Conservation (phyloP, 1,140 invertebrate genomes). For the Ooceraea biroi region DNA sequence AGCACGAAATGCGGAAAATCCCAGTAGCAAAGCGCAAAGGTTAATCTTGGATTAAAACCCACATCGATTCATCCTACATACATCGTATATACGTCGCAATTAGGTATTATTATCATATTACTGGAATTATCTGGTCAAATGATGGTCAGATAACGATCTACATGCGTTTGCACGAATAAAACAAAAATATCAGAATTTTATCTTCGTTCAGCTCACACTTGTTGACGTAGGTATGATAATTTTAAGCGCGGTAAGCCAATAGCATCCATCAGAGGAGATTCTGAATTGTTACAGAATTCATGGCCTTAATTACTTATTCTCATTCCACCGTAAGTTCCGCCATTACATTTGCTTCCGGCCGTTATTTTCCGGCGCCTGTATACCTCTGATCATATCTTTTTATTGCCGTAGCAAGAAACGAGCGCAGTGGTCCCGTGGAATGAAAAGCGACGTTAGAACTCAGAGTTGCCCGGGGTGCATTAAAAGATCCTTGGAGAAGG, state of each 20-base stretch:
- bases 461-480: constrained; percentile 28
- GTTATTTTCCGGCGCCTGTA: constrained; percentile 29
- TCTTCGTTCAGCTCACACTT: not conserved
- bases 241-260: not conserved
- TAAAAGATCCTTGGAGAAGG: constrained; percentile 22
- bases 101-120: not conserved
- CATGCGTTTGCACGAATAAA: too few species aligned
- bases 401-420: not conserved
- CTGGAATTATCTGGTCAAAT: too few species aligned
- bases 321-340: not conserved
- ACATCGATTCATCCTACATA: not conserved
- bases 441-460: constrained; percentile 11
- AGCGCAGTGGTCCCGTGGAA: not conserved
- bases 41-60: constrained; percentile 34
- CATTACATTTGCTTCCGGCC: not conserved
- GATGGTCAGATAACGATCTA: too few species aligned
- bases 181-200: too few species aligned
- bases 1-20: not conserved
- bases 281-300: not conserved
- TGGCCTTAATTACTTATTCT: constrained; percentile 9
- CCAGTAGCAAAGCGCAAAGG: constrained; percentile 1
- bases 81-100: not conserved
- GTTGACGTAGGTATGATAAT: not conserved
- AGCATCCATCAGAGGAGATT: not conserved
- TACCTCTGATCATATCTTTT: constrained; percentile 35